Evolutionary conservation across 2,888 invertebrate species (phyloP), one percentile per base, ranked within the genome.

Genomic region (Philaethria dido): DNA sequence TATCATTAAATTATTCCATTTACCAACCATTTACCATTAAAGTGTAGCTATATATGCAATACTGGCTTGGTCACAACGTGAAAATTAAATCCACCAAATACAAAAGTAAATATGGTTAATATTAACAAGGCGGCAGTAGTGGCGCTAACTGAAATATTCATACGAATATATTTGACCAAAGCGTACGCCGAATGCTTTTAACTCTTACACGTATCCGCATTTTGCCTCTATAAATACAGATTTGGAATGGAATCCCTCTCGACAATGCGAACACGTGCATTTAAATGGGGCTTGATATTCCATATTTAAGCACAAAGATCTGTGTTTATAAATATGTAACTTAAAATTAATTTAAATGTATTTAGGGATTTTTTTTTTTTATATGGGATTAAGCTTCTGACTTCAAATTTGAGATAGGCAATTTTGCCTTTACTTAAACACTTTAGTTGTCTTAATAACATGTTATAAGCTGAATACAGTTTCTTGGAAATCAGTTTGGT

Each of bases 161-260:
- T 55, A 36, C 47, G 57, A 20, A 39, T 18, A 47, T 25, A 50
- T 50, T 50, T n/a, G 57, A 59, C n/a, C 39, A 59, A 50, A 64
- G 45, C 29, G 42, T 44, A 61, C 48, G 33, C 33, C 29, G 44
- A 64, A 64, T 42, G 64, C 64, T 48, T 60, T 60, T 44, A 60
- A 60, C 60, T 60, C 16, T 59, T 18, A 44, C 48, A 64, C 47
- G 20, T 60, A 60, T 68, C 64, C 68, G 64, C 68, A 64, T 68
- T 64, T 64, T 68, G 62, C 54, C 42, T 33, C 61, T 66, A 69
- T 62, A 67, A 64, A 67, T 64, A 67, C n/a, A 52, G 45, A 60
- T 54, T 62, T 60, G 45, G 8, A 69, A 16, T 60, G 2, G 60
- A 60, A 45, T 45, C 60, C 25, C 18, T 60, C 44, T 60, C 60